Evolutionary conservation across 2,888 invertebrate genomes (phyloP).

Genomic region (Fragum whitleyi): DNA sequence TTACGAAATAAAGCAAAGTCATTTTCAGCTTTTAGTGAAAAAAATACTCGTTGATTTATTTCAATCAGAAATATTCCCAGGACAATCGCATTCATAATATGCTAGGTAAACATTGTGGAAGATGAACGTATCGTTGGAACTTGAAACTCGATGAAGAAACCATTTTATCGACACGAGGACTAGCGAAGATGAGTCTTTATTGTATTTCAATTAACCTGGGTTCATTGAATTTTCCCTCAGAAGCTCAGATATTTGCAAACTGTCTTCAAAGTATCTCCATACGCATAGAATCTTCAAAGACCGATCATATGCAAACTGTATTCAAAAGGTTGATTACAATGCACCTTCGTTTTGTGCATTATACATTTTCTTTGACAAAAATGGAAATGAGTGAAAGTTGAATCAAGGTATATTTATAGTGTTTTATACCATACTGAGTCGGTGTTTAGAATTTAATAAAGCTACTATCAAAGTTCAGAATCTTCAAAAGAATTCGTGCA

Average conservation of each 20-base stretch:
- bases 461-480: constrained; percentile 21
- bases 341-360: constrained; percentile 12
- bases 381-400: constrained; percentile 30
- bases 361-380: neutral
- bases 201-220: constrained; percentile 8
- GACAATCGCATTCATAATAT: no score
- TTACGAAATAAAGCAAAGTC: no score
- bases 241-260: neutral
- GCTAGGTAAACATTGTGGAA: no score
- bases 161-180: no score
- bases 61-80: no score
- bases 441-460: constrained; percentile 24
- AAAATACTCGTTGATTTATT: no score
- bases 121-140: no score
- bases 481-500: constrained; percentile 20
- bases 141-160: no score
- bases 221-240: neutral
- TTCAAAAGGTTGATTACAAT: neutral
- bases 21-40: no score
- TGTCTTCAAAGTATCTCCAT: constrained; percentile 1
- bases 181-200: neutral
- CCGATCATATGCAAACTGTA: constrained; percentile 11
- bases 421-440: constrained; percentile 16
- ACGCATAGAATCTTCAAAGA: neutral
- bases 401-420: constrained; percentile 6